Base-by-base conservation (phyloP, 2,113 vertebrate species). In the Lates calcarifer region DNA sequence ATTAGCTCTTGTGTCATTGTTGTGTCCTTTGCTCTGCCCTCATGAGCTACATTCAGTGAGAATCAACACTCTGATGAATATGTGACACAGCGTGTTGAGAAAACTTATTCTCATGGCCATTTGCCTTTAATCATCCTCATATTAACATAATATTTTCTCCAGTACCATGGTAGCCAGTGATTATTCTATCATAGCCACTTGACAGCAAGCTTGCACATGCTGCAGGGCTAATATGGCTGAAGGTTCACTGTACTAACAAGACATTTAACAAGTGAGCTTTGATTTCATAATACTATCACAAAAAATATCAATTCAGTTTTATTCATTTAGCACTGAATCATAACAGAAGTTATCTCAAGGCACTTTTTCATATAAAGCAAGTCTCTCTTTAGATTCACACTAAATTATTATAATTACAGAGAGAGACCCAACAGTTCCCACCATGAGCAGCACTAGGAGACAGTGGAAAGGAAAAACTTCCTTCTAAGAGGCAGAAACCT, bases 131-230 rank as follows among this genome's bases (percentile, higher is more conserved):
- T 69, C 26, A 26, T 43, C n/a, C 35, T 65, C 18, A 82, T 55
- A 58, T 47, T 47, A 67, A 71, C 65, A 72, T 82, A 87, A 86
- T 90, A 84, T 89, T 90, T 86, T 72, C 26, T 37, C 22, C 79
- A 72, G 83, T 87, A 67, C 74, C 79, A 89, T 89, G 77, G 89
- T 67, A 92, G 87, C 89, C 89, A 79, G 72, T 57, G 83, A 88
- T 90, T 87, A 77, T 77, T 76, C 49, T 85, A 84, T 91, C 76
- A 75, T 37, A 81, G 56, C 55, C 58, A 58, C 37, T 66, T 53
- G 87, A 90, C 89, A 89, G 84, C 49, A 43, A 78, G 68, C 73
- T 49, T 49, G 82, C 79, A 77, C 75, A 76, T 66, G 66, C 26
- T 43, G 17, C 47, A 61, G 20, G 28, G 35, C 26, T 75, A 53